A percentile compares a stretch with the other conserved stretches of the same genome.
Evolutionary conservation across 2,797 vertebrate species (phyloP).

Genomic region (Anguilla marmorata): DNA sequence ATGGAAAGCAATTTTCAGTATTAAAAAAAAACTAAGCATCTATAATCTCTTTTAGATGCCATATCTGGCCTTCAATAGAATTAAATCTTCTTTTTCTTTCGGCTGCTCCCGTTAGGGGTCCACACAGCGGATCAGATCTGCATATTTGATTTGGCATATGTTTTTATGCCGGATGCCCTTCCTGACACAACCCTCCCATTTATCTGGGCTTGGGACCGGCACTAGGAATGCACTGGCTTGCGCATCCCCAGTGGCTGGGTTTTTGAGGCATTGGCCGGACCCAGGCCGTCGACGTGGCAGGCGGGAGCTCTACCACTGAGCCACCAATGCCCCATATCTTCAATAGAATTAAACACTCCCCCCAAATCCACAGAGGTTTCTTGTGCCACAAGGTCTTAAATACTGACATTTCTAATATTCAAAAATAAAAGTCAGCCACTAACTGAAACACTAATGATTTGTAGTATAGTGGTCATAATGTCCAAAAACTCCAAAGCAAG

Average conservation of each 20-base stretch:
- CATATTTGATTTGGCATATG: no score
- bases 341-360: not conserved
- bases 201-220: no score
- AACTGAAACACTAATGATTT: not conserved
- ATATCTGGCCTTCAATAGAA: not conserved
- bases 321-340: no score
- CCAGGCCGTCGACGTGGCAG: no score
- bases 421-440: not conserved
- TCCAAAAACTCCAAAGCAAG: not conserved
- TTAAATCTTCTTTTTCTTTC: not conserved
- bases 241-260: no score
- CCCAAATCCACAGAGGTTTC: not conserved
- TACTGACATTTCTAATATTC: constrained; percentile 2
- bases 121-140: no score
- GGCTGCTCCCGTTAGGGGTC: no score
- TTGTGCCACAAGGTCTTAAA: not conserved
- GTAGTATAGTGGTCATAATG: not conserved
- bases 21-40: not conserved
- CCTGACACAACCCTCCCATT: no score
- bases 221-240: no score
- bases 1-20: not conserved
- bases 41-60: not conserved
- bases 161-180: no score
- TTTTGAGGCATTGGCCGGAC: no score
- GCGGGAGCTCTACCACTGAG: no score